phyloP scores from a whole-genome alignment of 2,888 invertebrate species.

The Polyommatus icarus region DNA sequence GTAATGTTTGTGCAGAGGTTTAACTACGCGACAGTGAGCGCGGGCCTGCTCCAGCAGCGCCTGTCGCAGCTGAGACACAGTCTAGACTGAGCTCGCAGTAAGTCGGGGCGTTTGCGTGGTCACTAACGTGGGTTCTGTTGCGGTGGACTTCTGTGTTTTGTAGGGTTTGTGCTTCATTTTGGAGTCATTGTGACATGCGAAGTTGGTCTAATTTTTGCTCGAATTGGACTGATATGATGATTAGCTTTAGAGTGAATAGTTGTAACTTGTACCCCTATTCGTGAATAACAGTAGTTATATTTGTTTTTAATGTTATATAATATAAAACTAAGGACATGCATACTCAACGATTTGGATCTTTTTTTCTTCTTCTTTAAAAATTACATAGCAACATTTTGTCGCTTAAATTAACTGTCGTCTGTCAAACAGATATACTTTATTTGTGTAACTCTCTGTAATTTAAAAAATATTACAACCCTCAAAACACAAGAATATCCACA shows the following conservation, averaged over 20 bases:
- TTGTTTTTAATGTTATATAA: too few species aligned
- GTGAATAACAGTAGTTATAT: too few species aligned
- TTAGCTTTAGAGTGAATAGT: too few species aligned
- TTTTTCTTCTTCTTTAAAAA: too few species aligned
- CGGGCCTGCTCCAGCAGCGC: conserved; percentile 77
- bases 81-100: conserved; percentile 55
- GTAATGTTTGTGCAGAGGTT: conserved; percentile 74
- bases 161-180: conserved; percentile 19
- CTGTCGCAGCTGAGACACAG: conserved; percentile 72
- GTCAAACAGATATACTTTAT: not conserved
- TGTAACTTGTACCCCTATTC: too few species aligned
- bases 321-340: too few species aligned
- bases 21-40: conserved; percentile 79
- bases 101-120: conserved; percentile 64
- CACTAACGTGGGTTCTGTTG: conserved; percentile 53
- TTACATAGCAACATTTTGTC: not conserved
- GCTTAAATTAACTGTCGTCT: not conserved
- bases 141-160: conserved; percentile 22
- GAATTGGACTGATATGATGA: too few species aligned
- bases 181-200: not conserved
- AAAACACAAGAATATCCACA: conserved; percentile 4
- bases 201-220: not conserved
- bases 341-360: too few species aligned
- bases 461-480: not conserved
- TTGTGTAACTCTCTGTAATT: not conserved